A percentile compares a stretch with the other conserved stretches of the same genome.
Evolutionary conservation across 2,888 invertebrate genomes (phyloP).

Genomic region (Taenaris catops): DNA sequence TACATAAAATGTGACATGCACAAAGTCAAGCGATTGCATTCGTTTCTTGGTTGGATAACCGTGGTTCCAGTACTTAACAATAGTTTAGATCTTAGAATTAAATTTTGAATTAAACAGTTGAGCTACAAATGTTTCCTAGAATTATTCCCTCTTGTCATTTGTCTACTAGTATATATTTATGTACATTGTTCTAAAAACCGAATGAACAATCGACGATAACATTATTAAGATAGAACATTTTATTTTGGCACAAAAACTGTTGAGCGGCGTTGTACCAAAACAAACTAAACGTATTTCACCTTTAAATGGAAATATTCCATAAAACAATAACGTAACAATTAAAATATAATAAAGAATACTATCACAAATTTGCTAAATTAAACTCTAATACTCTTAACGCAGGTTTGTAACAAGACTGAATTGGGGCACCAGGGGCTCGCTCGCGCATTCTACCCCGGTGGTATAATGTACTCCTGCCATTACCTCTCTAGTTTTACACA

Average conservation of each 20-base stretch:
- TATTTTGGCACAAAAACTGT: slow-evolving; percentile 60
- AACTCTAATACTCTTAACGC: no score
- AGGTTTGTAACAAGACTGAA: no score
- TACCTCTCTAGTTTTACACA: no score
- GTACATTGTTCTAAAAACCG: slow-evolving; percentile 70
- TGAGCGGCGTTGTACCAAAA: slow-evolving; percentile 35
- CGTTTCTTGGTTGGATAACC: slow-evolving; percentile 28
- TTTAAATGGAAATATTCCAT: slow-evolving; percentile 2
- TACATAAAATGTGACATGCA: no score
- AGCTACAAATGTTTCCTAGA: slow-evolving; percentile 63
- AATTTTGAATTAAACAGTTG: slow-evolving; percentile 61
- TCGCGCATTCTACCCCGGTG: no score
- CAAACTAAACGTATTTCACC: slow-evolving; percentile 7
- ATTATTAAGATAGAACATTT: slow-evolving; percentile 6
- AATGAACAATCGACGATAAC: slow-evolving; percentile 20
- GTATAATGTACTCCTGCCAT: no score
- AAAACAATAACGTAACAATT: slow-evolving; percentile 14
- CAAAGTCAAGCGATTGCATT: slow-evolving; percentile 12
- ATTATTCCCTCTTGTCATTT: slow-evolving; percentile 44
- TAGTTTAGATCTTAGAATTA: slow-evolving; percentile 54
- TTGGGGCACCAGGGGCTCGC: no score
- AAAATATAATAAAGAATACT: slow-evolving; percentile 17
- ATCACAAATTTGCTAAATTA: slow-evolving; percentile 24
- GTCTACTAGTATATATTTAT: slow-evolving; percentile 59
- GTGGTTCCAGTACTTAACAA: slow-evolving; percentile 35